Evolutionary conservation across 2,797 vertebrate genomes (phyloP).

Genomic region (Tangara arthus): DNA sequence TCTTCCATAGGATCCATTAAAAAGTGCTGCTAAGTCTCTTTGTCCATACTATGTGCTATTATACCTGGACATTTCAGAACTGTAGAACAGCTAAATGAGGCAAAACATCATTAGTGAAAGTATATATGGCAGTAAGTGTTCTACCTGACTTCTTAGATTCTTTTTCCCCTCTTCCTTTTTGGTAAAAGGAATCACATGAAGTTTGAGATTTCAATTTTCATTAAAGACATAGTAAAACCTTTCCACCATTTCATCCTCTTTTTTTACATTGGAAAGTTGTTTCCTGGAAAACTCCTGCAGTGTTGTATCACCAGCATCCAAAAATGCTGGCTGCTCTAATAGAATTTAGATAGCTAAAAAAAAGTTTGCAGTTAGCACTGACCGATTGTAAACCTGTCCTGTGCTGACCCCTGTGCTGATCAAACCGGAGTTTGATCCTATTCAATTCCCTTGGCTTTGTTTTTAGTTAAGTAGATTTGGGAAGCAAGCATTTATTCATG

Average conservation of each 20-base stretch:
- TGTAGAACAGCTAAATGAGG: neutral
- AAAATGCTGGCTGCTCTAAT: neutral
- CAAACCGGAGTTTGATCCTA: slow-evolving; percentile 8
- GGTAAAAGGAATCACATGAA: neutral
- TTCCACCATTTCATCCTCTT: neutral
- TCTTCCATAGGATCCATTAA: neutral
- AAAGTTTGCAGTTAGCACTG: slow-evolving; percentile 29
- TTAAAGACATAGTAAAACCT: neutral
- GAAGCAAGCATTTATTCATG: slow-evolving; percentile 61
- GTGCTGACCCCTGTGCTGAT: slow-evolving; percentile 39
- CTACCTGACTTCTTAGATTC: neutral
- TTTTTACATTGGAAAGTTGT: neutral
- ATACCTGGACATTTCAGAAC: neutral
- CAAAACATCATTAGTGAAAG: neutral
- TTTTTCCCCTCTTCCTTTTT: neutral
- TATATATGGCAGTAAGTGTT: neutral
- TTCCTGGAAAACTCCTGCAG: neutral
- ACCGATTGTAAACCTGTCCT: slow-evolving; percentile 37
- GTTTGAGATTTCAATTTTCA: neutral
- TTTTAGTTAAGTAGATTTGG: slow-evolving; percentile 63
- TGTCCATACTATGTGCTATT: neutral
- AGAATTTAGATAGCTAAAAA: slow-evolving; percentile 2
- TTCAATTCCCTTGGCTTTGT: slow-evolving; percentile 60
- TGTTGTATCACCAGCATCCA: neutral
- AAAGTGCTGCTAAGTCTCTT: neutral